Conservation (phyloP, 2,888 invertebrate species). For the Mesochorus sp. region DNA sequence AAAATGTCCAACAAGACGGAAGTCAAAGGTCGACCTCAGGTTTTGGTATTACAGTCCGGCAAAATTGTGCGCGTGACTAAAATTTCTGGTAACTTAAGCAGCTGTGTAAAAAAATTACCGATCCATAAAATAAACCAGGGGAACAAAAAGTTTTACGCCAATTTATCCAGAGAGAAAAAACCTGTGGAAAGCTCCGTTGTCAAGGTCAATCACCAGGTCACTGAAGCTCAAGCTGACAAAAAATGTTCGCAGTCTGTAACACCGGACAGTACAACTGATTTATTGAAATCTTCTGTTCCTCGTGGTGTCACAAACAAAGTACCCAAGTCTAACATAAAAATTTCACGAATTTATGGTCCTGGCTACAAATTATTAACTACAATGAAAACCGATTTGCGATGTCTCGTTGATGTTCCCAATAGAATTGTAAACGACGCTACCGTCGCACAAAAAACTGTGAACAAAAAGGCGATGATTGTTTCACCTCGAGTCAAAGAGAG, state of each 20-base stretch:
- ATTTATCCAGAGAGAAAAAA: no score
- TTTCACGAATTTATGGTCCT: constrained; percentile 39
- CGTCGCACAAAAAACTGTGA: background rate
- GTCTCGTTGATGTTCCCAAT: background rate
- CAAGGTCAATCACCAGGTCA: no score
- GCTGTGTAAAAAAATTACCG: no score
- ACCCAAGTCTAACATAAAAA: constrained; percentile 24
- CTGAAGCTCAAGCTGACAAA: no score
- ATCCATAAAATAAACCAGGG: background rate
- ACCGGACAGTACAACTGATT: background rate
- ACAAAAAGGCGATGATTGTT: constrained; percentile 25
- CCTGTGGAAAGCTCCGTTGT: no score
- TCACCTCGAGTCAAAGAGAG: constrained; percentile 11
- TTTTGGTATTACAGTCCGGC: constrained; percentile 46
- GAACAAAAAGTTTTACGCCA: background rate
- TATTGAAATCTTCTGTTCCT: background rate
- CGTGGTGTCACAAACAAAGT: background rate
- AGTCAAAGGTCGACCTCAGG: constrained; percentile 10
- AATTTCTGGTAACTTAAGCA: no score
- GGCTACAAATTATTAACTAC: background rate
- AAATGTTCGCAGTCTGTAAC: background rate
- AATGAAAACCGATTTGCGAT: background rate
- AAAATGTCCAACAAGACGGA: constrained; percentile 12
- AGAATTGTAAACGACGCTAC: background rate
- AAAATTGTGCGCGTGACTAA: constrained; percentile 49